phyloP scores from a whole-genome alignment of 2,797 vertebrate genomes.

The Australoheros facetus region DNA sequence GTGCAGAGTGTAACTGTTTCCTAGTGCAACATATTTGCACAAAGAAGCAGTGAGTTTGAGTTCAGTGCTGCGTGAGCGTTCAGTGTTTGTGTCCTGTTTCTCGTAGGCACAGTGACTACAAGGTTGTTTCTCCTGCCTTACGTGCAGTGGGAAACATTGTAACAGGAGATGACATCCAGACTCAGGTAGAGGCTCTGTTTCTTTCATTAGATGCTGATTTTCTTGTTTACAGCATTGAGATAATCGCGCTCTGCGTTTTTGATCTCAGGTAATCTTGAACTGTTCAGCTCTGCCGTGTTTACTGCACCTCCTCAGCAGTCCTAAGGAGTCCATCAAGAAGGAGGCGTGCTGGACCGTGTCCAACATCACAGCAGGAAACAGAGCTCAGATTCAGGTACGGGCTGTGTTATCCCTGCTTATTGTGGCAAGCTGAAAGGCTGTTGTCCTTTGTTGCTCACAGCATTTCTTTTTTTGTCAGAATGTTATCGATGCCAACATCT shows the following conservation, averaged over 20 bases:
- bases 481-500: slow-evolving; percentile 97
- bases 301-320: slow-evolving; percentile 95
- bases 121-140: slow-evolving; percentile 95
- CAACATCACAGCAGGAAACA: slow-evolving; percentile 97
- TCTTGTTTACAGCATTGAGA: neutral
- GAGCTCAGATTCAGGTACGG: slow-evolving; percentile 90
- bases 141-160: slow-evolving; percentile 98
- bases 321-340: slow-evolving; percentile 97
- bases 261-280: slow-evolving; percentile 92
- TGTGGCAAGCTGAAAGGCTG: neutral
- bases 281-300: slow-evolving; percentile 97
- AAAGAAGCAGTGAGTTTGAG: neutral
- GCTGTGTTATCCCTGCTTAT: rapidly evolving
- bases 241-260: neutral
- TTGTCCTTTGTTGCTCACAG: neutral
- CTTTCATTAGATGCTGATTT: neutral
- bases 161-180: slow-evolving; percentile 98
- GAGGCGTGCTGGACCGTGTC: slow-evolving; percentile 99
- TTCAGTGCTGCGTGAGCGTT: neutral
- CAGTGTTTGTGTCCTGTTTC: neutral
- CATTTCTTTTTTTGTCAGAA: slow-evolving; percentile 76
- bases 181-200: slow-evolving; percentile 83
- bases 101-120: slow-evolving; percentile 95
- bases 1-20: neutral
- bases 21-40: neutral